These are phyloP conservation scores for Macrotrachela quadricornifera DNA, from an alignment of 1,140 invertebrate species.

Conservation along the genomic window DNA sequence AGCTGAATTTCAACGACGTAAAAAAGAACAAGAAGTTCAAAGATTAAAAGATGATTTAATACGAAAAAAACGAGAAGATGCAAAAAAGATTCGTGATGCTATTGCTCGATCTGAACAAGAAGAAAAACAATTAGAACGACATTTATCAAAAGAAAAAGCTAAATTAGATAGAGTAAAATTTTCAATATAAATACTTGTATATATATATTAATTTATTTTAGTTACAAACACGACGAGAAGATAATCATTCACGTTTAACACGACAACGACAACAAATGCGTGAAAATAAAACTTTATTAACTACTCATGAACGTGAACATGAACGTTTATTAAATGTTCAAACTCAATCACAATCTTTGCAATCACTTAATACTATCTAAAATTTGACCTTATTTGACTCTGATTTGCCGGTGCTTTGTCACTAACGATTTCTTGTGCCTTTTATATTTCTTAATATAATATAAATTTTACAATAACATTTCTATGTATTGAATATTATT, in stretches of 20 bases:
- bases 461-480: no score
- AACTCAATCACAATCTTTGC: background rate
- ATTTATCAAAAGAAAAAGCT: conserved; percentile 17
- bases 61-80: conserved; percentile 16
- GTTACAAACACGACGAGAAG: conserved; percentile 18
- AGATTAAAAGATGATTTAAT: conserved; percentile 15
- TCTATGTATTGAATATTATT: no score
- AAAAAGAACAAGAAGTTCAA: conserved; percentile 19
- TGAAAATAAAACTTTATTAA: conserved; percentile 15
- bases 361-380: no score
- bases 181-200: background rate
- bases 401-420: no score
- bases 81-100: conserved; percentile 15
- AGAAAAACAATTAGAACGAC: conserved; percentile 18
- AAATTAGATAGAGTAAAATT: conserved; percentile 20
- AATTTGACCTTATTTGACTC: no score
- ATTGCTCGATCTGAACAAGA: conserved; percentile 11
- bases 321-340: conserved; percentile 14
- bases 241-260: conserved; percentile 16
- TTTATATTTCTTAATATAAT: no score
- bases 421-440: no score
- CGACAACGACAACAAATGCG: conserved; percentile 15
- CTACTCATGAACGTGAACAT: conserved; percentile 19
- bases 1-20: conserved; percentile 19
- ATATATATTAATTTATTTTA: conserved; percentile 10